These are phyloP conservation scores for Diadumene lineata DNA, from an alignment of 92 coral and sea anemone genomes.

Conservation along the genomic window DNA sequence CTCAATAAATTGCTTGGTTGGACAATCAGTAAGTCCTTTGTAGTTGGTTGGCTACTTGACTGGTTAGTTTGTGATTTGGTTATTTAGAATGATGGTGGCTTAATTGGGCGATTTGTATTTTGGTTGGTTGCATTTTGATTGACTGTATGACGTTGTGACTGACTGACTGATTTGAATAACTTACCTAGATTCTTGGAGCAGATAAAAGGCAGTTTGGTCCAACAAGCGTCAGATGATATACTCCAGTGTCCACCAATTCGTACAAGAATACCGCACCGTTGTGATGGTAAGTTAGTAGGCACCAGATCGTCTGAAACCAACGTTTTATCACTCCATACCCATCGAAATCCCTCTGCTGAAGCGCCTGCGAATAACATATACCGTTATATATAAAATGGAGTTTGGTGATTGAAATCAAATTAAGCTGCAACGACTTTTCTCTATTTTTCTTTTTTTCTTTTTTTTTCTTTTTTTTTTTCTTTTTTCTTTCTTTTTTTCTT, in stretches of 20 bases:
- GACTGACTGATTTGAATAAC: not conserved
- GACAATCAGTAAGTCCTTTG: too few relatives aligned
- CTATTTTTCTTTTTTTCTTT: too few relatives aligned
- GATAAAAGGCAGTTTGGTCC: not conserved
- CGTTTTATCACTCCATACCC: not conserved
- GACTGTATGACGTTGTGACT: not conserved
- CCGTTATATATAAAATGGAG: too few relatives aligned
- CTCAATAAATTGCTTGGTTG: too few relatives aligned
- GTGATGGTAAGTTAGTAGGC: not conserved
- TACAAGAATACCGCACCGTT: not conserved
- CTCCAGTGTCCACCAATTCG: not conserved
- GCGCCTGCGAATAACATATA: not conserved
- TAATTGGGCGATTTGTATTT: too few relatives aligned
- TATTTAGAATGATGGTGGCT: too few relatives aligned
- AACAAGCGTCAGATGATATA: not conserved
- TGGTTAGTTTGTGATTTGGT: too few relatives aligned
- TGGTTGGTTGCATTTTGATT: not conserved
- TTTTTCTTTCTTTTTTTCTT: too few relatives aligned
- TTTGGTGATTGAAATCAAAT: too few relatives aligned
- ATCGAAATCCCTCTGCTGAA: not conserved
- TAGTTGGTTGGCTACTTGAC: too few relatives aligned
- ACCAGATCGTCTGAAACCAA: not conserved
- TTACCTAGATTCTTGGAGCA: slow-evolving; percentile 1
- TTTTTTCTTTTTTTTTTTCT: too few relatives aligned
- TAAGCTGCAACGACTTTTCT: too few relatives aligned